Base-by-base conservation (phyloP, 1,140 invertebrate genomes). In the Penaeus vannamei region DNA sequence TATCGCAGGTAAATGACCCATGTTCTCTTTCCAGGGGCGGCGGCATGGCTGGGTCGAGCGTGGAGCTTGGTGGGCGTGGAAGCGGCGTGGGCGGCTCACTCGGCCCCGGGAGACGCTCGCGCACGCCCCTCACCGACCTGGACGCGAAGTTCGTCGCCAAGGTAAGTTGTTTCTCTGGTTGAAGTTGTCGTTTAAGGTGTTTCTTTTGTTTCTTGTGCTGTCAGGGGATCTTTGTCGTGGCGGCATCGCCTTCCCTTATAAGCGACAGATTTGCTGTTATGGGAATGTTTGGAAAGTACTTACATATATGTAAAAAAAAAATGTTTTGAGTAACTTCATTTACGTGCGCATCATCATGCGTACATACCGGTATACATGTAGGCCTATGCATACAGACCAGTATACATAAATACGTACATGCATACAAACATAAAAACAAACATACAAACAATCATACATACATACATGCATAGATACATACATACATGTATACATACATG, bases 71-170 rank as follows among this genome's bases (percentile, higher is more conserved):
- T n/a, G 89, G 88, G 36, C 83, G 84, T 19, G 79, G 83, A 26
- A 32, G 72, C 42, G 36, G 76, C 59, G 83, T 80, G 59, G 64
- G 89, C 60, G 79, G 84, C 4, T 90, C 85, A 22, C 66, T 90
- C 59, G 89, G 89, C 64, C 84, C 84, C 23, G 89, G 89, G 17
- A 84, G 89, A 36, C 88, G 92, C 36, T 92, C 92, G 36, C 92
- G 92, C 87, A 86, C 89, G 61, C 92, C 92, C 59, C 86, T 92
- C 61, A 91, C 92, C 80, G 92, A 92, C 89, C 92, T 92, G 82
- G 92, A 92, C 84, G 91, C 92, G 3, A 92, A 92, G 91, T 92
- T 92, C 90, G 92, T 92, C 66, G 92, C 92, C 46, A 92, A 92
- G 91, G 92, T 92, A 91, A 91, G 79, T 69, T 81, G 77, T 2